phyloP scores from a whole-genome alignment of 2,113 vertebrate species.

The Castor canadensis region DNA sequence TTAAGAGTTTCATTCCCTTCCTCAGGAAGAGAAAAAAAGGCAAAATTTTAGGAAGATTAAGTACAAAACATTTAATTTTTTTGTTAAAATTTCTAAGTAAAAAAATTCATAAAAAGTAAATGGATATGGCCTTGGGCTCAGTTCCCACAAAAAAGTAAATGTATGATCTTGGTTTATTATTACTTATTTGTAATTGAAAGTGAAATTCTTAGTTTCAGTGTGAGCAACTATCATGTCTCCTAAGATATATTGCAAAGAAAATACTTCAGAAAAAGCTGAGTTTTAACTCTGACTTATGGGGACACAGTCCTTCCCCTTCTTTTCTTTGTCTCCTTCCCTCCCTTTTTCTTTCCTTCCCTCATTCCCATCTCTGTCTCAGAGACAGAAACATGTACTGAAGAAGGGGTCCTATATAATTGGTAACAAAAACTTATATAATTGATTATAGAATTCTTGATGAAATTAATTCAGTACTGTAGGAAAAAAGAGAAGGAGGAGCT shows the following conservation, averaged over 20 bases:
- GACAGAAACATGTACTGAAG: background rate
- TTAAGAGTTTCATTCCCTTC: background rate
- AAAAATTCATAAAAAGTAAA: background rate
- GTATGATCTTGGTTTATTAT: background rate
- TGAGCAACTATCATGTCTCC: background rate
- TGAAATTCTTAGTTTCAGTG: background rate
- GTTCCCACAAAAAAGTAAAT: conserved; percentile 45
- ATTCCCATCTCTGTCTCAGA: background rate
- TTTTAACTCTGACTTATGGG: background rate
- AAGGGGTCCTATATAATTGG: background rate
- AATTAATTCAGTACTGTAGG: background rate
- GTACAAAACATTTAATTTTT: background rate
- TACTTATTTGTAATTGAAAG: background rate
- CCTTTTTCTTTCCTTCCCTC: too few relatives aligned
- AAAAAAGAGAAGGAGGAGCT: background rate
- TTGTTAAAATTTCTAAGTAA: background rate
- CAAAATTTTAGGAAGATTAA: background rate
- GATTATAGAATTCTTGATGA: background rate
- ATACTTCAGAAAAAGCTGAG: background rate
- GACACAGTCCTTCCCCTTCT: background rate
- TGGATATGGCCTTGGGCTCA: background rate
- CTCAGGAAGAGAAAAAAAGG: background rate
- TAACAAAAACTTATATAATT: background rate
- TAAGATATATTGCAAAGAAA: background rate
- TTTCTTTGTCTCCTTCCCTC: background rate